Base-by-base conservation (phyloP, 2,113 vertebrate genomes). In the Mustelus asterias region DNA sequence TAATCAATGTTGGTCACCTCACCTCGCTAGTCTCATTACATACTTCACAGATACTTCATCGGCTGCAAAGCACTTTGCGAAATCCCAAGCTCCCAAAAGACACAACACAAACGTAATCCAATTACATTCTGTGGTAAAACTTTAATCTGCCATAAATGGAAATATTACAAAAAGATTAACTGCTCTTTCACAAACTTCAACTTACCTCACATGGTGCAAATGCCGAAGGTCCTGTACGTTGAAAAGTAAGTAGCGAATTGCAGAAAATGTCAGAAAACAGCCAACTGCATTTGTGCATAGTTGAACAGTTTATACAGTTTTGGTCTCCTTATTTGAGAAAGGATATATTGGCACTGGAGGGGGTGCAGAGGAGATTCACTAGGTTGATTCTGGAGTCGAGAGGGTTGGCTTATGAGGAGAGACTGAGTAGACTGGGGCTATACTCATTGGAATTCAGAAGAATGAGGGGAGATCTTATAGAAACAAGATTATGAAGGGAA, bases 101-200 rank as follows among this genome's bases (percentile, higher is more conserved):
- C 29, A 16, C 88, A 37, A n/a, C 16, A n/a, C 14, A 92, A n/a
- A 65, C 65, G 14, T 14, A 37, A 92, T 86, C 41, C 14, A 20
- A 90, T 60, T 10, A 90, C 33, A 90, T 90, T 90, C 58, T 37
- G 16, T 63, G 89, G 1, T 60, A 33, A 63, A 33, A 37, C 29
- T 8, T 92, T 92, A 92, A 90, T 26, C 54, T n/a, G 60, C 11
- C 54, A 92, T 37, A 92, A 92, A 92, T 63, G 16, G 89, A 33
- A 65, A 63, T 29, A 90, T 90, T 90, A n/a, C 1, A 7, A 0
- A 63, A 20, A 65, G 58, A 92, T 92, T 58, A 92, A 92, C 33
- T n/a, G 18, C 26, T 89, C 89, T 65, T n/a, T 92, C 18, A 92
- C 60, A 65, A 92, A 92, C 33, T n/a, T 92, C 88, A 90, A 63